These are phyloP conservation scores for Pyrgilauda ruficollis DNA, from an alignment of 2,113 vertebrate genomes.

Conservation along the genomic window DNA sequence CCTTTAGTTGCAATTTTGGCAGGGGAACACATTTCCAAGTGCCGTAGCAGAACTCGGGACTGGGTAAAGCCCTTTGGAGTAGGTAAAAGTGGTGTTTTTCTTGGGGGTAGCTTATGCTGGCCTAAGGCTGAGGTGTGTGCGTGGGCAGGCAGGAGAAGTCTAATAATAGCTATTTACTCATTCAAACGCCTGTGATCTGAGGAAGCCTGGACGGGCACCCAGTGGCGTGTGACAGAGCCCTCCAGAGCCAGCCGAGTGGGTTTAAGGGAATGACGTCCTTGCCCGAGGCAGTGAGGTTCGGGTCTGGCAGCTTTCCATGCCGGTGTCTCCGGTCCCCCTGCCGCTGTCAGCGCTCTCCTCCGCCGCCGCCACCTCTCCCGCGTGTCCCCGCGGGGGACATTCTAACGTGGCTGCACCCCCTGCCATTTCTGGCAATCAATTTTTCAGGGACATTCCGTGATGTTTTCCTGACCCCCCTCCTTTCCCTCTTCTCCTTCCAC, in stretches of 20 bases:
- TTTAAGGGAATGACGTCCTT: slow-evolving; percentile 44
- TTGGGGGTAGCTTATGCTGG: not conserved
- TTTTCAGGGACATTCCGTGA: slow-evolving; percentile 54
- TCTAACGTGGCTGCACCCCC: slow-evolving; percentile 33
- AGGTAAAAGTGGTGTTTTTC: not conserved
- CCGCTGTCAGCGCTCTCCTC: not conserved
- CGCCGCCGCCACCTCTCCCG: not conserved
- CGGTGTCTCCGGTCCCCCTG: not conserved
- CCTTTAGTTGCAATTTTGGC: not conserved
- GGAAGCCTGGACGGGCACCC: slow-evolving; percentile 14
- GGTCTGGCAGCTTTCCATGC: slow-evolving; percentile 22
- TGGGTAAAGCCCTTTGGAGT: not conserved
- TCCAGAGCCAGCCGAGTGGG: not conserved
- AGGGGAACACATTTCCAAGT: not conserved
- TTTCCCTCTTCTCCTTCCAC: slow-evolving; percentile 46
- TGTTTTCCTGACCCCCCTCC: slow-evolving; percentile 9
- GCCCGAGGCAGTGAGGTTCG: not conserved
- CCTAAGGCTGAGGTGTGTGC: not conserved
- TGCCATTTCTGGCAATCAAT: slow-evolving; percentile 47
- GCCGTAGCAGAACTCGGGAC: not conserved
- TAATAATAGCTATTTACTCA: slow-evolving; percentile 54
- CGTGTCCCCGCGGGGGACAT: not conserved
- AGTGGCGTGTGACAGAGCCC: slow-evolving; percentile 11
- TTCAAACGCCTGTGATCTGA: not conserved
- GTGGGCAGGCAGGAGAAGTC: slow-evolving; percentile 3